Evolutionary conservation across 2,797 vertebrate species (phyloP), one percentile per base, ranked within the genome.

Genomic region (Leptatherina wallacei): DNA sequence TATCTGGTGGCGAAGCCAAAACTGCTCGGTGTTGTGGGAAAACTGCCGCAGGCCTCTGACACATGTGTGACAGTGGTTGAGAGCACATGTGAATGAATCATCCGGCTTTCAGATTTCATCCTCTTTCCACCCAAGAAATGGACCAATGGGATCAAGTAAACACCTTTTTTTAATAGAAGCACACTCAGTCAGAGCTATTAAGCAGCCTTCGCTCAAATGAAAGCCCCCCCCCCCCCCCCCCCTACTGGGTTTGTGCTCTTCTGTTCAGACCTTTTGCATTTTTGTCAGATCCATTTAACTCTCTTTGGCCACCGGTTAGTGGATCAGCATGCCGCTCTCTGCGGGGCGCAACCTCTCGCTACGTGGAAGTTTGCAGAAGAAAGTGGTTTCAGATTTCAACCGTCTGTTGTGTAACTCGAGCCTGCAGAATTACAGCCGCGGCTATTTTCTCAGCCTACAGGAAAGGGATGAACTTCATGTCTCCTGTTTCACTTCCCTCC

Each of bases 391-490:
- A 32, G 51, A 42, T 75, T 61, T 1, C n/a, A 38, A 2, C 57
- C 13, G 3, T 13, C n/a, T 65, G 55, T 78, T 66, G 22, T 62
- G 73, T 40, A 33, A 82, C 61, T 57, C 35, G 14, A 2, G 40
- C 54, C 5, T 0, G 0, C 6, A 1, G n/a, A 58, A 22, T 74
- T 77, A 30, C 61, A 77, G 66, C 71, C 38, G 32, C n/a, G 44
- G 40, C 68, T 78, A 40, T 88, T 81, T 89, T 84, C 61, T 79
- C 29, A 0, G 20, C 58, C n/a, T 8, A 85, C 84, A 91, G 93
- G 90, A 94, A 93, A 85, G 84, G 92, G 71, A 81, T 90, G 71
- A 92, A 54, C 63, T 84, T 61, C 40, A 36, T 14, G 54, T 70
- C 24, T 54, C 63, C 60, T 79, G 89, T 44, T 78, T 88, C 88